phyloP scores from a whole-genome alignment of 2,113 vertebrate genomes.

The Scolopax mira region DNA sequence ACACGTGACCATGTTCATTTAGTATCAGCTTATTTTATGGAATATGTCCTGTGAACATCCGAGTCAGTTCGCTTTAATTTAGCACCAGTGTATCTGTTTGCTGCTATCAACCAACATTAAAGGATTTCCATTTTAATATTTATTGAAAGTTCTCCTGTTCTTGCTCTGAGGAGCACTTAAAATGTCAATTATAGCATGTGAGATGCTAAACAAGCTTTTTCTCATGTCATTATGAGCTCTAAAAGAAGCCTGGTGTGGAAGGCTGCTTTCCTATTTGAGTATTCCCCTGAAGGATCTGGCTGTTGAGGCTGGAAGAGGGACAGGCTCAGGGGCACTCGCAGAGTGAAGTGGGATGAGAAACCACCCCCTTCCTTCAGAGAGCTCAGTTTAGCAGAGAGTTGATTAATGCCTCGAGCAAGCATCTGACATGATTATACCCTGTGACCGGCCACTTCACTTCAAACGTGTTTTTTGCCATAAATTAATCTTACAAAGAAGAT shows the following conservation, averaged over 20 bases:
- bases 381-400: neutral
- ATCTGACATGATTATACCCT: neutral
- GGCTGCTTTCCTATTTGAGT: neutral
- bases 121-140: conserved; percentile 7
- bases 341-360: neutral
- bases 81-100: neutral
- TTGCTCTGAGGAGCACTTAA: conserved; percentile 31
- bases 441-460: neutral
- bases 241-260: neutral
- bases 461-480: neutral
- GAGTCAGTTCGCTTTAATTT: neutral
- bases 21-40: neutral
- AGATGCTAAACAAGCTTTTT: neutral
- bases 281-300: neutral
- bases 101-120: neutral
- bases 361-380: neutral
- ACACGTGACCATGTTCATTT: neutral
- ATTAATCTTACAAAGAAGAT: neutral
- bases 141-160: neutral
- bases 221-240: neutral
- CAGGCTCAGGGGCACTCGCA: neutral
- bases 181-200: neutral
- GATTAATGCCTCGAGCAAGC: neutral
- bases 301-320: neutral
- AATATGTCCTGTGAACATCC: neutral